These are phyloP conservation scores for Melanaphis sacchari DNA, from an alignment of 1,140 invertebrate genomes.

Conservation along the genomic window DNA sequence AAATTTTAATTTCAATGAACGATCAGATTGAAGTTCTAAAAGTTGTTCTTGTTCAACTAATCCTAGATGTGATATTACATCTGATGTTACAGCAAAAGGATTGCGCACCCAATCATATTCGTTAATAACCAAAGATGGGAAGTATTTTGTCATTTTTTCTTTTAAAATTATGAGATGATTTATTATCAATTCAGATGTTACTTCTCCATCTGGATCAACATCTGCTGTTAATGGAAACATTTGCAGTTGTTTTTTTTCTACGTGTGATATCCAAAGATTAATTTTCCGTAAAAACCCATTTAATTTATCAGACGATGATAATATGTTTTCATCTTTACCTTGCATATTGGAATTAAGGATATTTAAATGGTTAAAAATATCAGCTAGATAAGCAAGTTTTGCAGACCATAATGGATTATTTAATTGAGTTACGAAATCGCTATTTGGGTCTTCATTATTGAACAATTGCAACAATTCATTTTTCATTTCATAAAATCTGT, in stretches of 20 bases:
- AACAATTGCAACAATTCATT: too few species aligned
- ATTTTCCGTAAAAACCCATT: background rate
- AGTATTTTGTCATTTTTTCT: background rate
- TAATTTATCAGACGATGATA: too few species aligned
- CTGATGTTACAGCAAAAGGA: background rate
- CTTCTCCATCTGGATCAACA: too few species aligned
- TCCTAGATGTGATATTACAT: conserved; percentile 14
- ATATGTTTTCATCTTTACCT: background rate
- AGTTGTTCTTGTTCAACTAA: conserved; percentile 13
- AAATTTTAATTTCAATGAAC: background rate
- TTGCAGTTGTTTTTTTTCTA: conserved; percentile 2
- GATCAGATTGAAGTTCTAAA: background rate
- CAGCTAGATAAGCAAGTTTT: conserved; percentile 24
- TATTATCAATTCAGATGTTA: background rate
- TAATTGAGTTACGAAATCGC: background rate
- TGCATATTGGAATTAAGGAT: background rate
- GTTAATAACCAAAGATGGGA: background rate
- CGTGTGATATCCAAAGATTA: conserved; percentile 1
- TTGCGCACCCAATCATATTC: background rate
- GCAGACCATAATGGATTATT: background rate
- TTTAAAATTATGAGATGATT: background rate
- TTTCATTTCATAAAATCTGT: conserved; percentile 58
- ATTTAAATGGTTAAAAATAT: conserved; percentile 46
- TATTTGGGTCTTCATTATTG: background rate
- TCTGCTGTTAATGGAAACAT: background rate